Conservation (phyloP, 2,888 invertebrate genomes). For the Perizoma affinitatum region DNA sequence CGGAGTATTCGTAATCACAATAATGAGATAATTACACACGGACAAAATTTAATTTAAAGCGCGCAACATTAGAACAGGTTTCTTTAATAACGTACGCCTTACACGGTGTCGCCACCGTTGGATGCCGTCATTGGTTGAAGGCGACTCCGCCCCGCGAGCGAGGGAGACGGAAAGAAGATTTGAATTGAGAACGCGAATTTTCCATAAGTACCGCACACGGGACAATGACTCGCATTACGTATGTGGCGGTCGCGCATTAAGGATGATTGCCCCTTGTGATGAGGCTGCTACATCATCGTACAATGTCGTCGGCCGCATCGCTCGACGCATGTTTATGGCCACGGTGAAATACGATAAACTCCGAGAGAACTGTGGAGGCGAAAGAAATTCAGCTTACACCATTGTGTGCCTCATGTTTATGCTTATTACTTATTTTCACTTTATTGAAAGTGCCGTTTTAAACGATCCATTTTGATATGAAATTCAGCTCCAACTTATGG, state of each 20-base stretch:
- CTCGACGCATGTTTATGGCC: slow-evolving; percentile 72
- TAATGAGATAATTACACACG: slow-evolving; percentile 84
- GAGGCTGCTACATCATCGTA: slow-evolving; percentile 81
- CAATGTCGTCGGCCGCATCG: slow-evolving; percentile 78
- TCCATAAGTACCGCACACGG: slow-evolving; percentile 83
- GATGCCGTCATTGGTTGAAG: slow-evolving; percentile 80
- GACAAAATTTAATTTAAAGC: slow-evolving; percentile 84
- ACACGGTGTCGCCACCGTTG: slow-evolving; percentile 81
- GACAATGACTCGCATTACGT: slow-evolving; percentile 84
- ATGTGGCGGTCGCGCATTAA: slow-evolving; percentile 83
- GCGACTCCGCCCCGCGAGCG: slow-evolving; percentile 82
- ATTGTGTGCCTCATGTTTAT: slow-evolving; percentile 76
- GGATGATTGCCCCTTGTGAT: slow-evolving; percentile 84
- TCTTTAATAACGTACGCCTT: slow-evolving; percentile 84
- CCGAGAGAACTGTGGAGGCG: slow-evolving; percentile 74
- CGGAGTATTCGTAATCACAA: slow-evolving; percentile 82
- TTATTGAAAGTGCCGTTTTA: slow-evolving; percentile 65
- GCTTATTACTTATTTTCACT: slow-evolving; percentile 81
- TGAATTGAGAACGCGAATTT: slow-evolving; percentile 85
- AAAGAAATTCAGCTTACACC: slow-evolving; percentile 77
- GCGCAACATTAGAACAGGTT: slow-evolving; percentile 85
- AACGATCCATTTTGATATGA: slow-evolving; percentile 63
- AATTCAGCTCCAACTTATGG: slow-evolving; percentile 52
- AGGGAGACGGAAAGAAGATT: slow-evolving; percentile 82
- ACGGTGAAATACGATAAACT: slow-evolving; percentile 80